A percentile compares a stretch with the other conserved stretches of the same genome.
phyloP scores from a whole-genome alignment of 2,797 vertebrate genomes.

The Enteromius thamalakanensis region DNA sequence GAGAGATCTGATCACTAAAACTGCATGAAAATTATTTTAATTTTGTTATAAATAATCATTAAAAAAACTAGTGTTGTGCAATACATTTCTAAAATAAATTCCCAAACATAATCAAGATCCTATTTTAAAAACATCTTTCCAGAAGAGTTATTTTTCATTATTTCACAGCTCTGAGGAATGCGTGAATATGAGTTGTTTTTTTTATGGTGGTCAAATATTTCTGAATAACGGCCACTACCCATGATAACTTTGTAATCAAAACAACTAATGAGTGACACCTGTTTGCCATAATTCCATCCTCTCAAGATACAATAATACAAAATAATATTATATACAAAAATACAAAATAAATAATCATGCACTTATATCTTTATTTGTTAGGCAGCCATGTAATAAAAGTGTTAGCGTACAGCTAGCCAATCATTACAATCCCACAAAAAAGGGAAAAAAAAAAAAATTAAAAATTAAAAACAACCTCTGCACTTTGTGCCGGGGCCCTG shows the following conservation, averaged over 20 bases:
- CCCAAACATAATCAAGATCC: not conserved
- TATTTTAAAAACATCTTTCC: not conserved
- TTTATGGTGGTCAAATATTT: not conserved
- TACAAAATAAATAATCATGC: not conserved
- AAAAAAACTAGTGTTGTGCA: no score
- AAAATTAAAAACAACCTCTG: not conserved
- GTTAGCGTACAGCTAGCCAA: not conserved
- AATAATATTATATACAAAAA: no score
- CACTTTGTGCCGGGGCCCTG: not conserved
- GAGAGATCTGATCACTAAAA: not conserved
- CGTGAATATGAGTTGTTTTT: not conserved
- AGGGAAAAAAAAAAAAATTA: not conserved
- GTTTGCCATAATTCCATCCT: not conserved
- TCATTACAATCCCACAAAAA: not conserved
- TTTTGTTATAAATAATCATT: no score
- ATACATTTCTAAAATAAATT: no score
- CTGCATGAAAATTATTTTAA: not conserved
- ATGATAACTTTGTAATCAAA: not conserved
- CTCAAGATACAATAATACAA: not conserved
- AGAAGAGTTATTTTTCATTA: not conserved
- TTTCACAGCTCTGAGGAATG: not conserved
- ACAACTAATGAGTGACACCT: not conserved
- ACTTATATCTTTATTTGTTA: slow-evolving; percentile 6
- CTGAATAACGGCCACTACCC: not conserved
- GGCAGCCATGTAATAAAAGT: not conserved